Evolutionary conservation across 2,113 vertebrate genomes (phyloP).

Genomic region (Helogale parvula): DNA sequence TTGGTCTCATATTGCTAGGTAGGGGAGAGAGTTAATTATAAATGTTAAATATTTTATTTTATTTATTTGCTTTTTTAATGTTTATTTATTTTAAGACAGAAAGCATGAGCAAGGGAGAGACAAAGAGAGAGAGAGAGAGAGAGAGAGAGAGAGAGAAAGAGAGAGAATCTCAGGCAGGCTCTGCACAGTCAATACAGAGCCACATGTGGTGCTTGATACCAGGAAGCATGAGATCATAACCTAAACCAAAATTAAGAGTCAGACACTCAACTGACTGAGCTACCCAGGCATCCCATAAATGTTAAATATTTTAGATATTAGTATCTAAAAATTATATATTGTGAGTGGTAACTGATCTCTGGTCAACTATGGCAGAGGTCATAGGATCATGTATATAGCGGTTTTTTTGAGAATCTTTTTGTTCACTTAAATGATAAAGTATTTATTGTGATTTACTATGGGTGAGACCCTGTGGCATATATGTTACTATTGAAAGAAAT

Average conservation of each 20-base stretch:
- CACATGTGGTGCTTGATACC: no score
- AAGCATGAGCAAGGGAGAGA: no score
- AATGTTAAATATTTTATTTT: constrained; percentile 1
- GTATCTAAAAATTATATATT: not conserved
- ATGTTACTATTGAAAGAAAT: not conserved
- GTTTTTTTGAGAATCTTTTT: not conserved
- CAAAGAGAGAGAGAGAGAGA: no score
- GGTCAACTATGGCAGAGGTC: not conserved
- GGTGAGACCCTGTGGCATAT: not conserved
- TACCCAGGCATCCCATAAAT: not conserved
- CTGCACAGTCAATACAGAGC: no score
- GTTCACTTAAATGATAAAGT: constrained; percentile 14
- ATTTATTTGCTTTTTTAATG: no score
- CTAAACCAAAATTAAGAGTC: no score
- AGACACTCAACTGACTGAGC: no score
- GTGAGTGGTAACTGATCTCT: not conserved
- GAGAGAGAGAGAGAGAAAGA: no score
- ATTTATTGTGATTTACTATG: not conserved
- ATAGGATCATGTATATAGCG: not conserved
- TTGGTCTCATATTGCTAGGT: not conserved
- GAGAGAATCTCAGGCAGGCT: no score
- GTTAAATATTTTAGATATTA: constrained; percentile 24
- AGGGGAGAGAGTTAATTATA: constrained; percentile 6
- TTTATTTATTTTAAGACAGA: no score
- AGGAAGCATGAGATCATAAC: no score